phyloP scores from a whole-genome alignment of 1,140 invertebrate genomes.

The Diprion similis region DNA sequence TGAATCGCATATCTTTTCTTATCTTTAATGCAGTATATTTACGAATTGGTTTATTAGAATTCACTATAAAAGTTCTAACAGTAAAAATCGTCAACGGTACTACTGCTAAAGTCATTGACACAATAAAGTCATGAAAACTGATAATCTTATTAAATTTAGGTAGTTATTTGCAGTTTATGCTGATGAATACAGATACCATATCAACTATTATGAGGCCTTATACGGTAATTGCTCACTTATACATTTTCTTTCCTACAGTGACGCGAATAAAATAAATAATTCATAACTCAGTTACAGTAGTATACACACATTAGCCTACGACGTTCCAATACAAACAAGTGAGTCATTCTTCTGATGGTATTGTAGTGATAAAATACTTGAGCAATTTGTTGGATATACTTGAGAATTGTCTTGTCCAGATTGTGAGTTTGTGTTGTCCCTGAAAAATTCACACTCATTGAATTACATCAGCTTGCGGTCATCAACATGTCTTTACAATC shows the following conservation, averaged over 20 bases:
- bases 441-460: constrained; percentile 36
- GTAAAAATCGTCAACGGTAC: too few relatives aligned
- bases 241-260: neutral
- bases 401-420: constrained; percentile 42
- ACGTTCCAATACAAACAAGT: constrained; percentile 55
- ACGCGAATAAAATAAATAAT: constrained; percentile 24
- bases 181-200: constrained; percentile 1
- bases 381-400: constrained; percentile 52
- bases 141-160: constrained; percentile 12
- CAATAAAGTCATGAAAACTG: constrained; percentile 17
- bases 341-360: constrained; percentile 57
- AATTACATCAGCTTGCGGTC: neutral
- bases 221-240: constrained; percentile 10
- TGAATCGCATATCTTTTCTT: too few relatives aligned
- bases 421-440: constrained; percentile 41
- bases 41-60: too few relatives aligned
- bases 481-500: neutral
- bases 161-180: neutral
- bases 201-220: constrained; percentile 11
- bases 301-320: constrained; percentile 27
- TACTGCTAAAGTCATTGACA: neutral
- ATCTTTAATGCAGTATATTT: too few relatives aligned
- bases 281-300: neutral
- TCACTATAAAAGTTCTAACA: too few relatives aligned
- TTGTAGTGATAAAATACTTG: constrained; percentile 55